Evolutionary conservation across 2,888 invertebrate genomes (phyloP).

Genomic region (Meteorus cinctellus): DNA sequence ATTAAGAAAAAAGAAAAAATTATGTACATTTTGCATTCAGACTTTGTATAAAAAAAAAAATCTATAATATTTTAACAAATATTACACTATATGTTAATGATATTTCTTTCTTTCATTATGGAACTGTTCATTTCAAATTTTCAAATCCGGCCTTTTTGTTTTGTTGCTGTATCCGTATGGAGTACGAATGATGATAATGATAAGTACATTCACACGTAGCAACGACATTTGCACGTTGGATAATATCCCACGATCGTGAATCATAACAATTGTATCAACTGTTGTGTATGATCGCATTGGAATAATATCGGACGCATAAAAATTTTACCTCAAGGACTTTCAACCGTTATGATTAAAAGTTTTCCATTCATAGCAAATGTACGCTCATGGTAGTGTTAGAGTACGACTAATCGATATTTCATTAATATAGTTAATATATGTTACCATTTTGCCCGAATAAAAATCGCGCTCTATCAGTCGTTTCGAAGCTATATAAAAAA

Average conservation of each 20-base stretch:
- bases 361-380: background rate
- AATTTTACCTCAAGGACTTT: slow-evolving; percentile 12
- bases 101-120: slow-evolving; percentile 45
- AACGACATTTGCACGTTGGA: background rate
- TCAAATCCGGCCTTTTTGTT: background rate
- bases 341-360: background rate
- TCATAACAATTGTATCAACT: slow-evolving; percentile 8
- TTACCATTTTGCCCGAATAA: background rate
- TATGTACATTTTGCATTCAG: slow-evolving; percentile 59
- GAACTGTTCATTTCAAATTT: slow-evolving; percentile 38
- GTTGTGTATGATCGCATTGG: background rate
- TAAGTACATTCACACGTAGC: slow-evolving; percentile 47
- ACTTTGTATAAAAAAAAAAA: slow-evolving; percentile 47
- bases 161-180: background rate
- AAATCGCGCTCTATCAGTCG: slow-evolving; percentile 17
- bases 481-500: slow-evolving; percentile 40
- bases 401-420: background rate
- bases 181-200: background rate
- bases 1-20: slow-evolving; percentile 61
- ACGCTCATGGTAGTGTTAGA: background rate
- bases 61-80: slow-evolving; percentile 56
- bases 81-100: slow-evolving; percentile 50
- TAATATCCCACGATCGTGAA: background rate
- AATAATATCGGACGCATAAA: background rate
- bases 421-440: background rate